These are phyloP conservation scores for Lasiurus cinereus DNA, from an alignment of 2,113 vertebrate species.

Conservation along the genomic window DNA sequence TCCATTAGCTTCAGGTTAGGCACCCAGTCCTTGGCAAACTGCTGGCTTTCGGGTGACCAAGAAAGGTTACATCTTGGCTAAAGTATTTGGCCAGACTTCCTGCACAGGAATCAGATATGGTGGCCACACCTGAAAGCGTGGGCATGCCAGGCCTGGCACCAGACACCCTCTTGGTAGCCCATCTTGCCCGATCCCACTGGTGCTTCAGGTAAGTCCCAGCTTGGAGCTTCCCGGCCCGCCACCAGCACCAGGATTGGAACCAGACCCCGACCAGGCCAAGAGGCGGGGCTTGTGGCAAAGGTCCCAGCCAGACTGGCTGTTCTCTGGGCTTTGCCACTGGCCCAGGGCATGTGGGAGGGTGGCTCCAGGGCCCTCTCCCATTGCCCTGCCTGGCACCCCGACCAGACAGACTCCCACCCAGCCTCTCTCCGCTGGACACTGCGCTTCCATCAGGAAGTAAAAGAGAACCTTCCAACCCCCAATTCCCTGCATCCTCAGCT, in stretches of 20 bases:
- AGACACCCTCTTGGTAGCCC: not conserved
- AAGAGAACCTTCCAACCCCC: not conserved
- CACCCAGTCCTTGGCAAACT: not conserved
- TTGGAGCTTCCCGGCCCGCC: not conserved
- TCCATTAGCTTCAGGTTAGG: not conserved
- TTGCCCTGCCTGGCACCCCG: too few relatives aligned
- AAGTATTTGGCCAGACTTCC: not conserved
- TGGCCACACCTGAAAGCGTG: rapidly evolving
- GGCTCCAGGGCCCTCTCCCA: not conserved
- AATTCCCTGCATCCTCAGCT: not conserved
- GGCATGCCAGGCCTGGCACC: not conserved
- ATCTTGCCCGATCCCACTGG: not conserved
- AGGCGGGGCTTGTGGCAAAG: not conserved
- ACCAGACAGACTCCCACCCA: too few relatives aligned
- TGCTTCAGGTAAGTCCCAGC: not conserved
- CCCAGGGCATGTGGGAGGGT: not conserved
- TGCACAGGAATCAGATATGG: too few relatives aligned
- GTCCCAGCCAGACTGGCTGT: not conserved
- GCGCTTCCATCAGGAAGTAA: not conserved
- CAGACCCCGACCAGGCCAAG: not conserved
- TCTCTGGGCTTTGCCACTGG: not conserved
- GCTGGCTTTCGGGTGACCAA: not conserved
- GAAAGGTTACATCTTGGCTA: not conserved
- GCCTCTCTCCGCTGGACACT: not conserved
- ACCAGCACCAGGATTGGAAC: not conserved